These are phyloP conservation scores for Matsumurasca onukii DNA, from an alignment of 1,140 invertebrate species.

Conservation along the genomic window DNA sequence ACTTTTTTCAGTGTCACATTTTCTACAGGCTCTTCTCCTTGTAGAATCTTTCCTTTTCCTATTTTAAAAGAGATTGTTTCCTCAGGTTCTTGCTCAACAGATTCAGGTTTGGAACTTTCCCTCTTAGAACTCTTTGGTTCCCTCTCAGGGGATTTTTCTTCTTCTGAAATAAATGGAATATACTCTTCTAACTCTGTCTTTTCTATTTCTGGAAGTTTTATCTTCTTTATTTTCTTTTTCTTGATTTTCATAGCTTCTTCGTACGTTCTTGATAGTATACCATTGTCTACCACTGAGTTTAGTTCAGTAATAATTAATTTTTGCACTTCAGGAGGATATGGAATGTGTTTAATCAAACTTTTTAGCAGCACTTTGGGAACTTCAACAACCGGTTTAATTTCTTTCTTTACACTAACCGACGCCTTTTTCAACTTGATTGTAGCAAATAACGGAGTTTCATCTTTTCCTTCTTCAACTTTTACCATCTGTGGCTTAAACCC, in stretches of 20 bases:
- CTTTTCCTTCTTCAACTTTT: constrained; percentile 36
- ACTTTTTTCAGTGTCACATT: constrained; percentile 44
- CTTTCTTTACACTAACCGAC: constrained; percentile 52
- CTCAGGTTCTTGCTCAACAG: constrained; percentile 55
- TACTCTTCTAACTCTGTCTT: constrained; percentile 41
- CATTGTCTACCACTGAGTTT: constrained; percentile 41
- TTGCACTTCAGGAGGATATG: constrained; percentile 43
- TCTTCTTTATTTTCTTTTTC: constrained; percentile 44
- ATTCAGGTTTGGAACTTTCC: constrained; percentile 28
- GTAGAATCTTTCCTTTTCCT: constrained; percentile 39
- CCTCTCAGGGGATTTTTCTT: constrained; percentile 27
- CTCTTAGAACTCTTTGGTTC: too few species aligned
- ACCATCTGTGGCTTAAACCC: constrained; percentile 41
- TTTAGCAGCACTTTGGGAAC: constrained; percentile 62
- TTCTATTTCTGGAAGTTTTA: constrained; percentile 42
- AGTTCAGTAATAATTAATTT: constrained; percentile 41
- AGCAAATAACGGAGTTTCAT: constrained; percentile 57
- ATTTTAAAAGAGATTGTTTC: constrained; percentile 52
- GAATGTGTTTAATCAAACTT: constrained; percentile 60
- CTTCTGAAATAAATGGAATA: constrained; percentile 30
- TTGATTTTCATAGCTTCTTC: constrained; percentile 47
- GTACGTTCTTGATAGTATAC: constrained; percentile 47
- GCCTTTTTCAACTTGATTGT: constrained; percentile 64
- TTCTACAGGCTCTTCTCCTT: constrained; percentile 41
- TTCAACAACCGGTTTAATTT: constrained; percentile 50